A percentile compares a stretch with the other conserved stretches of the same genome.
These are phyloP conservation scores for Clunio marinus DNA, from an alignment of 2,888 invertebrate species.

Conservation along the genomic window DNA sequence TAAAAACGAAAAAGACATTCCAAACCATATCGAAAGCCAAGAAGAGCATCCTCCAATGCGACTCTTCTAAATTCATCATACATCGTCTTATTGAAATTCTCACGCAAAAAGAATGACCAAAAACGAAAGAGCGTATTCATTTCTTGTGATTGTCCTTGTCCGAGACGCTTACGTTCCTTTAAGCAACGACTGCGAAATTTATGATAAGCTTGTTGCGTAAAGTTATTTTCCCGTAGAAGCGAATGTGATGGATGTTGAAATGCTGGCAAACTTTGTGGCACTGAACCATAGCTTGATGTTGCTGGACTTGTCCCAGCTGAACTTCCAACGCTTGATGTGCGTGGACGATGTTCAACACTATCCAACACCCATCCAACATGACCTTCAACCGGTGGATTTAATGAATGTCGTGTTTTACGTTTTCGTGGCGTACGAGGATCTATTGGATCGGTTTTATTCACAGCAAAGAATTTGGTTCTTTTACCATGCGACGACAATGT, in stretches of 20 bases:
- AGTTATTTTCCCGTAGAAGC: conserved; percentile 91
- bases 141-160: conserved; percentile 93
- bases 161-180: conserved; percentile 85
- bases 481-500: conserved; percentile 45
- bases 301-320: conserved; percentile 74
- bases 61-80: conserved; percentile 88
- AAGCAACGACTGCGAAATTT: conserved; percentile 90
- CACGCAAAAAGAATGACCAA: conserved; percentile 98
- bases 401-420: conserved; percentile 85
- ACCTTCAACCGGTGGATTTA: conserved; percentile 89
- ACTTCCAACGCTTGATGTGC: conserved; percentile 77
- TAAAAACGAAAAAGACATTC: conserved; percentile 92
- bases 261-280: conserved; percentile 76
- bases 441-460: conserved; percentile 68
- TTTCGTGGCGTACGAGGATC: conserved; percentile 71
- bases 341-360: conserved; percentile 72
- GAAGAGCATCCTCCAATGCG: conserved; percentile 89
- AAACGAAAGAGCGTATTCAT: conserved; percentile 99
- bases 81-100: conserved; percentile 97
- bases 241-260: conserved; percentile 97
- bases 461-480: conserved; percentile 87
- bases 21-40: conserved; percentile 83
- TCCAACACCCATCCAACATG: conserved; percentile 99
- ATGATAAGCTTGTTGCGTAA: conserved; percentile 96
- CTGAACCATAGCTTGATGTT: conserved; percentile 69